These are phyloP conservation scores for Taenaris catops DNA, from an alignment of 2,888 invertebrate genomes.

Conservation along the genomic window DNA sequence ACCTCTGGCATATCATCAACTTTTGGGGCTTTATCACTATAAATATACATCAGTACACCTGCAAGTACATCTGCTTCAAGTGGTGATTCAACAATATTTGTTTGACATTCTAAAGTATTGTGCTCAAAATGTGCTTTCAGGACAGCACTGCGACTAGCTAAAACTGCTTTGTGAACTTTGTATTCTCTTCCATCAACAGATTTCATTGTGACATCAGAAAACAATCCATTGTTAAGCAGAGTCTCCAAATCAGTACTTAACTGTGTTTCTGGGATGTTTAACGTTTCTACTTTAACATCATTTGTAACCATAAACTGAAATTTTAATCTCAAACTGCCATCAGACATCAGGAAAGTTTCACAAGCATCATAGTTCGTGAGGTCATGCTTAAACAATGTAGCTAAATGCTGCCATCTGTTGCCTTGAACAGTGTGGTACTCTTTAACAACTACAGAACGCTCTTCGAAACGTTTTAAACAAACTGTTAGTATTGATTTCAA, in stretches of 20 bases:
- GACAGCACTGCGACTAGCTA: conserved; percentile 64
- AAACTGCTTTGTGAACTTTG: conserved; percentile 62
- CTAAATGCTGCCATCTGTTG: conserved; percentile 68
- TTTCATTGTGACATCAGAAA: conserved; percentile 64
- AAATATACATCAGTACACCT: conserved; percentile 63
- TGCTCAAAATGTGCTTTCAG: conserved; percentile 68
- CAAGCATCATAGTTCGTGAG: conserved; percentile 51
- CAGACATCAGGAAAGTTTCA: conserved; percentile 54
- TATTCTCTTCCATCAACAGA: conserved; percentile 58
- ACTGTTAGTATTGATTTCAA: conserved; percentile 59
- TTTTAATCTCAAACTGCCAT: conserved; percentile 61
- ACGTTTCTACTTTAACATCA: conserved; percentile 54
- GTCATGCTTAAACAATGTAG: conserved; percentile 59
- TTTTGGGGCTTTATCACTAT: conserved; percentile 64
- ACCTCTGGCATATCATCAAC: conserved; percentile 67
- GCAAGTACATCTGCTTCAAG: conserved; percentile 56
- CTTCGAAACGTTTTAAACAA: conserved; percentile 62
- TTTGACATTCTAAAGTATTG: conserved; percentile 59
- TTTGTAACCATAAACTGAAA: conserved; percentile 65
- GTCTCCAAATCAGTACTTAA: conserved; percentile 62
- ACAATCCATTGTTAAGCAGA: conserved; percentile 52
- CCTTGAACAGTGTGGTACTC: conserved; percentile 64
- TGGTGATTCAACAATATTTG: conserved; percentile 58
- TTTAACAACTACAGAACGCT: conserved; percentile 59
- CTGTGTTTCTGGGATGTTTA: conserved; percentile 49